These are phyloP conservation scores for Dinomys branickii DNA, from an alignment of 2,113 vertebrate genomes.

Conservation along the genomic window DNA sequence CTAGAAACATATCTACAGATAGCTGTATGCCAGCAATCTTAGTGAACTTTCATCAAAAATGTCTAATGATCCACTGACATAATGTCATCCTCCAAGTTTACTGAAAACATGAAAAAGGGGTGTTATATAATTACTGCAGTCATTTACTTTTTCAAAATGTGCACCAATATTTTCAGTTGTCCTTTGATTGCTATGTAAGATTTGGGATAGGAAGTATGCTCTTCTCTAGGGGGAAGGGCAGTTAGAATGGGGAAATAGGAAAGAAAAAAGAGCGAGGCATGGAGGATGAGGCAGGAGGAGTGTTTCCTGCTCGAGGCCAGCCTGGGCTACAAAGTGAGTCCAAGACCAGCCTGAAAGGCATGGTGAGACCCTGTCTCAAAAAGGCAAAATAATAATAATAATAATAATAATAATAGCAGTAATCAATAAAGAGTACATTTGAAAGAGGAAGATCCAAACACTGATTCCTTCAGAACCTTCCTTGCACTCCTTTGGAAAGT, in stretches of 20 bases:
- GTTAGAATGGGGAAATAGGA: not conserved
- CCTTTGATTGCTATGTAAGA: not conserved
- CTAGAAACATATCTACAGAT: not conserved
- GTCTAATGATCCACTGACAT: conserved; percentile 10
- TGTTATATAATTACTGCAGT: not conserved
- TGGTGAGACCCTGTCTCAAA: too few relatives aligned
- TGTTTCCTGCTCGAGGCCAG: too few relatives aligned
- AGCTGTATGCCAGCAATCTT: not conserved
- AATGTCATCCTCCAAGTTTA: conserved; percentile 2
- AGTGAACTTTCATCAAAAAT: conserved; percentile 20
- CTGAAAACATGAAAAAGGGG: conserved; percentile 26
- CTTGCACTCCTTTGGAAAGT: conserved; percentile 23
- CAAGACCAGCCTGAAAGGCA: too few relatives aligned
- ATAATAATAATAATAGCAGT: too few relatives aligned
- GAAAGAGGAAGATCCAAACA: conserved; percentile 42
- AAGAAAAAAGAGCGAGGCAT: not conserved
- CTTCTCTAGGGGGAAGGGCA: not conserved
- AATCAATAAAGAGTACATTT: not conserved
- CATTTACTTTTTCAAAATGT: not conserved
- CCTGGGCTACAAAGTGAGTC: too few relatives aligned
- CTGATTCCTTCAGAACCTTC: conserved; percentile 39
- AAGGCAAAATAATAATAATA: too few relatives aligned
- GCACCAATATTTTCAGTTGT: not conserved
- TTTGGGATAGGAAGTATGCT: not conserved
- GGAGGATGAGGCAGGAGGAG: too few relatives aligned